Evolutionary conservation across 2,888 invertebrate genomes (phyloP).

Genomic region (Apocheima hispidaria): DNA sequence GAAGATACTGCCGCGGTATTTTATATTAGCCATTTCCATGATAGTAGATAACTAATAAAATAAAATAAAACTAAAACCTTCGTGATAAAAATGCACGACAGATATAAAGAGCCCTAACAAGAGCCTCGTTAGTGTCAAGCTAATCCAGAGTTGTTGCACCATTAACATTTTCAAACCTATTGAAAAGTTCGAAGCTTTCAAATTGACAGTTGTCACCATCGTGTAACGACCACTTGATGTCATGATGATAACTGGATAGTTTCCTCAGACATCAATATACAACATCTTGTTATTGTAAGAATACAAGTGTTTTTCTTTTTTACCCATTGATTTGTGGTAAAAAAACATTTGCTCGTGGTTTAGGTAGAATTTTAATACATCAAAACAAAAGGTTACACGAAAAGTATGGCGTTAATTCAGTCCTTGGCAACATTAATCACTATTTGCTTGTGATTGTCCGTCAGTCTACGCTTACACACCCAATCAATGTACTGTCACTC

Average conservation of each 20-base stretch:
- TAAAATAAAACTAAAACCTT: background rate
- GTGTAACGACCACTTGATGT: slow-evolving; percentile 24
- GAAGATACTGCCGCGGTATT: background rate
- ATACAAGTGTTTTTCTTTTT: background rate
- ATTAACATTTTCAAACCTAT: slow-evolving; percentile 22
- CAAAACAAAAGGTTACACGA: background rate
- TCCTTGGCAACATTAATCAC: background rate
- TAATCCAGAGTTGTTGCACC: slow-evolving; percentile 25
- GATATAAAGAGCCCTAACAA: slow-evolving; percentile 18
- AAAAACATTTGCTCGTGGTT: background rate
- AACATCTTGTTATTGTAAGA: slow-evolving; percentile 5
- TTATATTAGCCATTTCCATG: slow-evolving; percentile 2
- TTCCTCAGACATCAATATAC: slow-evolving; percentile 2
- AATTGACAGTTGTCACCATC: slow-evolving; percentile 25
- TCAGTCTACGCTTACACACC: background rate
- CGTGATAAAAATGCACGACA: slow-evolving; percentile 4
- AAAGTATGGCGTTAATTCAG: background rate
- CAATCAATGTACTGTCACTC: background rate
- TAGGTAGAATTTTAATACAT: background rate
- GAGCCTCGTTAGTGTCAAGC: slow-evolving; percentile 29
- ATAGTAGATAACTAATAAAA: background rate
- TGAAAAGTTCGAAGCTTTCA: slow-evolving; percentile 18
- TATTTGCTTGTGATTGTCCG: background rate
- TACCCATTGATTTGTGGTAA: slow-evolving; percentile 4
- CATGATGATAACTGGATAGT: slow-evolving; percentile 10